A percentile compares a stretch with the other conserved stretches of the same genome.
Evolutionary conservation across 2,888 invertebrate genomes (phyloP).

Genomic region (Yponomeuta plumbellus): DNA sequence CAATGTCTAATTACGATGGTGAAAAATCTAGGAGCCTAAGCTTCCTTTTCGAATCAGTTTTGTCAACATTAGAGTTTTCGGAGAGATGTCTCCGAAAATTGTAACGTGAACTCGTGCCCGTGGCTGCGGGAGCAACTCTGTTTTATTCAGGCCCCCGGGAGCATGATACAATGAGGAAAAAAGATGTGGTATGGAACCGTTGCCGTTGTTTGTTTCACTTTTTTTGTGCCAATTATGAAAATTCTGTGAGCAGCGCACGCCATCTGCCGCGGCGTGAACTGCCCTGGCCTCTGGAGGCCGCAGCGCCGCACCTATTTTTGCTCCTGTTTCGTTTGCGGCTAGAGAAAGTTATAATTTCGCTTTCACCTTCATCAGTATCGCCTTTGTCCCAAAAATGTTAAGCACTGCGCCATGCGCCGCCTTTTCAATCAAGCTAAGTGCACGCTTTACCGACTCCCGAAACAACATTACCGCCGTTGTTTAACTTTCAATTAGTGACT

Average conservation of each 20-base stretch:
- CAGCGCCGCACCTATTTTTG: slow-evolving; percentile 31
- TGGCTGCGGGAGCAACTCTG: no score
- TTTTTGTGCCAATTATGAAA: slow-evolving; percentile 60
- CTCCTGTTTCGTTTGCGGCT: slow-evolving; percentile 35
- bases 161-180: slow-evolving; percentile 50
- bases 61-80: slow-evolving; percentile 10
- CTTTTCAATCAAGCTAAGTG: neutral
- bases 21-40: no score
- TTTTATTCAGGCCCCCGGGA: slow-evolving; percentile 67
- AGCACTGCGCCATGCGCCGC: neutral
- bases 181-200: slow-evolving; percentile 57
- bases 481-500: slow-evolving; percentile 35
- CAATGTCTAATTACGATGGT: no score
- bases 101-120: slow-evolving; percentile 49
- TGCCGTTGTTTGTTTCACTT: slow-evolving; percentile 40
- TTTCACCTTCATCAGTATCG: slow-evolving; percentile 36
- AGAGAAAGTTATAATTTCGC: slow-evolving; percentile 53
- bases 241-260: slow-evolving; percentile 48
- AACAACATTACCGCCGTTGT: neutral
- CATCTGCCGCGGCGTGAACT: slow-evolving; percentile 46
- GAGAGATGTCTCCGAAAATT: slow-evolving; percentile 50
- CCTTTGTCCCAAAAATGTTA: slow-evolving; percentile 4
- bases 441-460: neutral
- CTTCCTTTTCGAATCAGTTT: neutral
- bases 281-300: slow-evolving; percentile 39